Percentiles rank a stretch among this genome's conserved stretches.
Evolutionary conservation across 2,888 invertebrate species (phyloP).

Genomic region (Acrobasis suavella): DNA sequence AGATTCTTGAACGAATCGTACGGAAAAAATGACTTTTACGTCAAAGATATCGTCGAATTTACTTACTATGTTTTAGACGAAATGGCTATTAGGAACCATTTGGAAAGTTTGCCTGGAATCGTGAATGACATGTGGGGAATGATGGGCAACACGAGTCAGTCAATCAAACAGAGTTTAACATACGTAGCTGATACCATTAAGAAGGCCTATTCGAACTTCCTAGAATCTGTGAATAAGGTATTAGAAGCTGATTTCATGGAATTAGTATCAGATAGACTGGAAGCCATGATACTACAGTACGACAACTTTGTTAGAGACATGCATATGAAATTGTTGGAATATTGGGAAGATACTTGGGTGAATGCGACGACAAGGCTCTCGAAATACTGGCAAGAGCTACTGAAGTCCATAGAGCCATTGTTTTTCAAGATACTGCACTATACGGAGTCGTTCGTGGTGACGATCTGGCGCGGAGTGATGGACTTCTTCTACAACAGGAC

Average conservation of each 20-base stretch:
- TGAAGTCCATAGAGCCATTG: slow-evolving; percentile 89
- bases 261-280: slow-evolving; percentile 86
- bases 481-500: slow-evolving; percentile 91
- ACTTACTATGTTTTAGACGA: slow-evolving; percentile 88
- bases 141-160: slow-evolving; percentile 92
- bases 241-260: slow-evolving; percentile 89
- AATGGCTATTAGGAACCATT: slow-evolving; percentile 88
- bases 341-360: slow-evolving; percentile 89
- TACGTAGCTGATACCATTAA: slow-evolving; percentile 89
- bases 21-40: slow-evolving; percentile 91
- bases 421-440: slow-evolving; percentile 90
- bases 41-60: slow-evolving; percentile 88
- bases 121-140: slow-evolving; percentile 92
- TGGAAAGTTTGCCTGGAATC: slow-evolving; percentile 90
- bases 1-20: slow-evolving; percentile 89
- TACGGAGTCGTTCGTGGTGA: slow-evolving; percentile 87
- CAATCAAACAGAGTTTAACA: slow-evolving; percentile 87
- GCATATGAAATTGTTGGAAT: slow-evolving; percentile 84
- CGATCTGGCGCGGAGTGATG: slow-evolving; percentile 87
- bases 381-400: slow-evolving; percentile 87
- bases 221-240: slow-evolving; percentile 86
- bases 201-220: slow-evolving; percentile 86
- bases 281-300: slow-evolving; percentile 88
- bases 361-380: slow-evolving; percentile 84
- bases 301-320: slow-evolving; percentile 90